Evolutionary conservation across 2,113 vertebrate species (phyloP), one percentile per base, ranked within the genome.

Genomic region (Indicator maculatus): DNA sequence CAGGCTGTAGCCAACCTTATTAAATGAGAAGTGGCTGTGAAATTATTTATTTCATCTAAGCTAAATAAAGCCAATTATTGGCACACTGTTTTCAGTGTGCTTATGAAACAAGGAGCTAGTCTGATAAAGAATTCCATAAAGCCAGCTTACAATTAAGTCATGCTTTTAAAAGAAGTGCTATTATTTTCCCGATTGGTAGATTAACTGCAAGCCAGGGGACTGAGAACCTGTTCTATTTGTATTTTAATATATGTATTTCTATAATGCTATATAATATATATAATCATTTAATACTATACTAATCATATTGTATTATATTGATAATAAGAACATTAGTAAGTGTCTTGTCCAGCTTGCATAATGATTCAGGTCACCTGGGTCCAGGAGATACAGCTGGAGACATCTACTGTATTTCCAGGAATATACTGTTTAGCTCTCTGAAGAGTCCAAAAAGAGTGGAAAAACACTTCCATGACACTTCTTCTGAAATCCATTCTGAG

Each of bases 31-130:
- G 91, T 88, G 85, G 72, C 80, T 94, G 92, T 89, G 91, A 90
- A 95, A 96, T 96, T 90, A 93, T 94, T 95, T 95, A 82, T 95
- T 96, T 91, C 27, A 93, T 94, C 92, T 93, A 87, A 95, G 83
- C 81, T 81, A 93, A 95, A 78, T 81, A 93, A 91, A 76, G 52
- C 61, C 28, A 93, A 80, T 93, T 91, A 85, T 73, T 96, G 23
- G 41, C 69, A 92, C 72, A 77, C 78, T n/a, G 50, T 75, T 95
- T 90, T 91, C 86, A 33, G 47, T 79, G 56, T 58, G 12, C 19
- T 88, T 83, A 17, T 73, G 66, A 86, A 89, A 78, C 27, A 83
- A 77, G 38, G 47, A 69, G 19, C 5, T 67, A 5, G 20, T 80
- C 88, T 93, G 79, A 86, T 90, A 61, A 74, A 86, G 33, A 93